Conservation (phyloP, 2,888 invertebrate genomes). For the Hypsopygia costalis region DNA sequence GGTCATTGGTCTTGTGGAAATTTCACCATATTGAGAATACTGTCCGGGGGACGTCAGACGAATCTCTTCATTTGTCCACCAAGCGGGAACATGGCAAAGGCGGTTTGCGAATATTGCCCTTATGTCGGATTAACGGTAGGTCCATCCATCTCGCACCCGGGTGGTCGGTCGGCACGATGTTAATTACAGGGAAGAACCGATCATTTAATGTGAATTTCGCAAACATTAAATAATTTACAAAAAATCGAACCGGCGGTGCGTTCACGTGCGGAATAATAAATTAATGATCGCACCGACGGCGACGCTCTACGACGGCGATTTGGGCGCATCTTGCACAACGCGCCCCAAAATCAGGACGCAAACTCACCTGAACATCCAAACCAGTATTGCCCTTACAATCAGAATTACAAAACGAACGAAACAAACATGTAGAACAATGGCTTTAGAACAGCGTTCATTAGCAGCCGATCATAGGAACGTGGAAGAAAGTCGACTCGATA, state of each 20-base stretch:
- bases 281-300: conserved; percentile 49
- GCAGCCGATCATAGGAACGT: conserved; percentile 41
- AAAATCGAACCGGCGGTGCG: conserved; percentile 60
- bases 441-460: conserved; percentile 63
- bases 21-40: conserved; percentile 46
- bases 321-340: conserved; percentile 15
- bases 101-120: conserved; percentile 59
- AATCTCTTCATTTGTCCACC: conserved; percentile 63
- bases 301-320: conserved; percentile 22
- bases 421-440: conserved; percentile 66
- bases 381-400: not conserved
- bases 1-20: conserved; percentile 46
- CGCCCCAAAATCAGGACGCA: conserved; percentile 7
- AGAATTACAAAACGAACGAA: conserved; percentile 26
- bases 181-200: conserved; percentile 72
- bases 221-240: conserved; percentile 71
- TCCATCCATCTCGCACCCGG: conserved; percentile 61
- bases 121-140: conserved; percentile 54
- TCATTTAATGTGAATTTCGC: conserved; percentile 72
- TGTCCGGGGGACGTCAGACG: conserved; percentile 21
- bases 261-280: conserved; percentile 68
- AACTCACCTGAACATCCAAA: not conserved
- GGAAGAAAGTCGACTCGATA: conserved; percentile 51
- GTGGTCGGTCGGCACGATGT: conserved; percentile 64
- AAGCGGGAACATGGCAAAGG: conserved; percentile 47